These are phyloP conservation scores for Melieria crassipennis DNA, from an alignment of 2,888 invertebrate species.

Conservation along the genomic window DNA sequence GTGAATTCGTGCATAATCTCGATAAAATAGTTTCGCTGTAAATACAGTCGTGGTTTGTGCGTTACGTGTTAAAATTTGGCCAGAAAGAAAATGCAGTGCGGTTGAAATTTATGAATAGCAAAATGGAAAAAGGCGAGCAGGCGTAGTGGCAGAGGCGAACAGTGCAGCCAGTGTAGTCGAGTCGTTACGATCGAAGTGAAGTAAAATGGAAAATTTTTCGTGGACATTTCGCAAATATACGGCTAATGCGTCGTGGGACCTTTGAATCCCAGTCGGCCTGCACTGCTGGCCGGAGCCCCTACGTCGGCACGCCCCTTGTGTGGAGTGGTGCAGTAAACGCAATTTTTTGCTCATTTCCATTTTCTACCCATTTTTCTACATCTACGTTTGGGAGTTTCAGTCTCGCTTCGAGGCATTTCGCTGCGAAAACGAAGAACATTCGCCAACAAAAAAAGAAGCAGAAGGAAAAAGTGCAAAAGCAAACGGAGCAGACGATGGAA, in stretches of 20 bases:
- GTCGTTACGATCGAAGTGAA: too few species aligned
- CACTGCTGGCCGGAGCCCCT: background rate
- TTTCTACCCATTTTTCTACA: conserved; percentile 5
- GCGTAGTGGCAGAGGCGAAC: too few species aligned
- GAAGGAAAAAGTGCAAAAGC: conserved; percentile 24
- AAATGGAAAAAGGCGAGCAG: too few species aligned
- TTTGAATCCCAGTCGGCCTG: background rate
- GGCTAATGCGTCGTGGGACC: background rate
- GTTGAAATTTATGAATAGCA: too few species aligned
- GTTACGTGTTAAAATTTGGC: too few species aligned
- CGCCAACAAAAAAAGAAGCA: conserved; percentile 21
- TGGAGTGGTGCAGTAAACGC: background rate
- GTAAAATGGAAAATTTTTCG: too few species aligned
- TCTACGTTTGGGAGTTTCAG: conserved; percentile 6
- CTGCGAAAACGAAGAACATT: conserved; percentile 28
- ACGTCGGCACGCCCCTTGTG: background rate
- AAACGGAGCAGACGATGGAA: conserved; percentile 9
- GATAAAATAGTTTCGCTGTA: too few species aligned
- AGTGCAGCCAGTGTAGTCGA: too few species aligned
- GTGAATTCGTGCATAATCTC: too few species aligned
- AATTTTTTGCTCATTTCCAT: background rate
- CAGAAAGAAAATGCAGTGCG: too few species aligned
- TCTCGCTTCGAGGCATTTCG: conserved; percentile 30
- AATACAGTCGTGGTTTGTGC: too few species aligned
- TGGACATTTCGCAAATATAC: too few species aligned